These are phyloP conservation scores for Hipparchia semele DNA, from an alignment of 2,888 invertebrate genomes.

Conservation along the genomic window DNA sequence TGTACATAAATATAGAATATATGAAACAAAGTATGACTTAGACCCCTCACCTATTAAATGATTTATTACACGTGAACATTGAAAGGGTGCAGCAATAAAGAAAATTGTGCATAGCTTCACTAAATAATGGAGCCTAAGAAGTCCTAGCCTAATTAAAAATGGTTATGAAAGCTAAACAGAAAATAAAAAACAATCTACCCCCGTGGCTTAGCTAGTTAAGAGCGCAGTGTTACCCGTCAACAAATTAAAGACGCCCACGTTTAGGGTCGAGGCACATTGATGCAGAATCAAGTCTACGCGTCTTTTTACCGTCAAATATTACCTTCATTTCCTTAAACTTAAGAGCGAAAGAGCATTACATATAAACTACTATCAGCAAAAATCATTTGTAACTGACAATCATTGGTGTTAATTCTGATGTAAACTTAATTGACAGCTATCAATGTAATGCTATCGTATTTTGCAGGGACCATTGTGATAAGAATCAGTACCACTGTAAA, in stretches of 20 bases:
- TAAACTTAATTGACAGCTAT: no score
- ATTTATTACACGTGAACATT: conserved; percentile 56
- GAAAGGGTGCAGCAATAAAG: conserved; percentile 66
- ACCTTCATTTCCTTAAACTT: neutral
- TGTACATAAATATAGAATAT: conserved; percentile 25
- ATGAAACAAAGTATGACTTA: conserved; percentile 20
- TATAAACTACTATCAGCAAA: no score
- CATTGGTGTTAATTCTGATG: no score
- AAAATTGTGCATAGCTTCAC: conserved; percentile 66
- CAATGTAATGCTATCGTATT: no score
- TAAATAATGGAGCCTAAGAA: conserved; percentile 34
- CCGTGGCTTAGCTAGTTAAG: conserved; percentile 48
- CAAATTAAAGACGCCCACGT: conserved; percentile 58
- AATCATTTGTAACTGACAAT: neutral
- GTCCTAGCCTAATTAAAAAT: conserved; percentile 29
- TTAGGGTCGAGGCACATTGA: conserved; percentile 9
- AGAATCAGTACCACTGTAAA: no score
- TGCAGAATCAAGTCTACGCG: neutral
- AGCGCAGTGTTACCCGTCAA: conserved; percentile 72
- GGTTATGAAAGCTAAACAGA: conserved; percentile 39
- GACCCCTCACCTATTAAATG: conserved; percentile 60
- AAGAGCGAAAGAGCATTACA: no score
- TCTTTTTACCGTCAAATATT: neutral
- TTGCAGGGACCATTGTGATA: no score
- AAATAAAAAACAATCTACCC: conserved; percentile 50